Evolutionary conservation across 2,888 invertebrate species (phyloP).

Genomic region (Xanthorhoe spadicearia): DNA sequence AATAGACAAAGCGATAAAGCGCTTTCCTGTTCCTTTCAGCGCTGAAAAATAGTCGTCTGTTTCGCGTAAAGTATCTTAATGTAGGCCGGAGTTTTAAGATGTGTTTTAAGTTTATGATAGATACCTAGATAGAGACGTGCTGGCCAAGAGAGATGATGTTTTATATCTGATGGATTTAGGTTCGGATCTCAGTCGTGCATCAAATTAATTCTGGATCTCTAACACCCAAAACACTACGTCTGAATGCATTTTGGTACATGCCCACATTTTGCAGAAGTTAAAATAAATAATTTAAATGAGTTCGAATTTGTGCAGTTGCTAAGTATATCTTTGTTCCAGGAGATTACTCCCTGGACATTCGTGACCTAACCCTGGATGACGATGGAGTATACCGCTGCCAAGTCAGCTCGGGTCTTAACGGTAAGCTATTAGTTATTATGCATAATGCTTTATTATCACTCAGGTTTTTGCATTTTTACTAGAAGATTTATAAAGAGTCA

Average conservation of each 20-base stretch:
- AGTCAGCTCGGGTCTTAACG: constrained; percentile 92
- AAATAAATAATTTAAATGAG: no score
- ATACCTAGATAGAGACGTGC: not conserved
- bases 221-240: no score
- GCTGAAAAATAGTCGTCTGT: constrained; percentile 41
- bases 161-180: not conserved
- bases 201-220: no score
- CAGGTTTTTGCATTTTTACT: no score
- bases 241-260: no score
- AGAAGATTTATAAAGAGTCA: no score
- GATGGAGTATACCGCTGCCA: constrained; percentile 97
- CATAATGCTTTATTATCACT: no score
- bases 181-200: no score
- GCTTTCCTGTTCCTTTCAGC: constrained; percentile 37
- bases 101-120: not conserved
- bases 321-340: constrained; percentile 84
- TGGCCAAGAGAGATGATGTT: not conserved
- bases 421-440: constrained; percentile 54
- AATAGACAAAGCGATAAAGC: constrained; percentile 34
- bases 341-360: constrained; percentile 95
- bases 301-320: no score
- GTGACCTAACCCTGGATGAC: constrained; percentile 95
- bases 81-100: constrained; percentile 14
- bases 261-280: no score
- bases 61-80: constrained; percentile 35